Base-by-base conservation (phyloP, 1,140 invertebrate species). In the Holcopasites calliopsidis region DNA sequence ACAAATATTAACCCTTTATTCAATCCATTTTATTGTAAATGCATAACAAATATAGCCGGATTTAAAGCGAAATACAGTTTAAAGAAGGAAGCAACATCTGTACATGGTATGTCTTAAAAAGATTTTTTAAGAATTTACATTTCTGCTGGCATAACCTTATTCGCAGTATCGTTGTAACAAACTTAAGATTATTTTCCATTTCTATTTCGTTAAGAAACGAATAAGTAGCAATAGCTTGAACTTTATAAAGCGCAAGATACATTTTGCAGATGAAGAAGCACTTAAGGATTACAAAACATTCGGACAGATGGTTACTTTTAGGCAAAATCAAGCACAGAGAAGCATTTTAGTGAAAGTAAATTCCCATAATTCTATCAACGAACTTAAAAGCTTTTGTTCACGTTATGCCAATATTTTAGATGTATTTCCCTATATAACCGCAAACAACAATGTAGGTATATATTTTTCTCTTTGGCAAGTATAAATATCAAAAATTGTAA, bases 341-440 rank as follows among this genome's bases (percentile, higher is more conserved):
- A 74, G 52, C 64, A 50, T 82, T 47, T 13, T 82, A 23, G 38
- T 82, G 28, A 65, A 44, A 16, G 0, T 82, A 23, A 0, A 94
- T 80, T 94, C 94, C 0, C 89, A 93, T 44, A 92, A 93, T 44
- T 95, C 93, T 7, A 93, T 92, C 78, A 84, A 85, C 57, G 93
- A 95, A 89, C 89, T 95, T 38, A 92, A 93, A 86, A 88, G 91
- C 1, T 95, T 95, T 88, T 95, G 95, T 87, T 91, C 89, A 49
- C 87, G 90, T 76, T 94, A 94, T 90, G 94, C 94, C 18, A 85
- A 80, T 6, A 90, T 96, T 44, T 90, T 93, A 50, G 91, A 90
- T 21, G 92, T 94, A 77, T 92, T 94, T 79, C 94, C 95, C 88
- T 96, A 95, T 83, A 88, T 88, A 49, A 91, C 93, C 70, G 84